These are phyloP conservation scores for Anticlea derivata DNA, from an alignment of 2,888 invertebrate genomes.

Conservation along the genomic window DNA sequence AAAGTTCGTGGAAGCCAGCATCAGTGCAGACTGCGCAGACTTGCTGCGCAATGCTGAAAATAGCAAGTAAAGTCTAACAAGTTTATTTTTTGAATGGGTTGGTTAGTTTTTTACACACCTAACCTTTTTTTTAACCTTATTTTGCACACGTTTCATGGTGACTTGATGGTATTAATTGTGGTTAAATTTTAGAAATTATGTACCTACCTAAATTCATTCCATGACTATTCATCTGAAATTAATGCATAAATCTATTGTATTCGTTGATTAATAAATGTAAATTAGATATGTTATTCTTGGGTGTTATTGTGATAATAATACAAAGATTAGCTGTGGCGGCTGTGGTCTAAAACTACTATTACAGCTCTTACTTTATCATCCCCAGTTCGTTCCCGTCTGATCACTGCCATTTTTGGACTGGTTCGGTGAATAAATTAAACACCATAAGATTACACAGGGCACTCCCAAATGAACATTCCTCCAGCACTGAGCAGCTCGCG, in stretches of 20 bases:
- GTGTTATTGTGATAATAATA: no score
- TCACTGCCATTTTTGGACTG: slow-evolving; percentile 46
- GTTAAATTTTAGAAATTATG: no score
- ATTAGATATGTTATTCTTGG: no score
- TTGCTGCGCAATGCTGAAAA: slow-evolving; percentile 31
- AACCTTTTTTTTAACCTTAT: no score
- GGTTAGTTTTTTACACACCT: slow-evolving; percentile 14
- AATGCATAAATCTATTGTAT: no score
- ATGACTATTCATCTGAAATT: no score
- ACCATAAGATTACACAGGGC: slow-evolving; percentile 39
- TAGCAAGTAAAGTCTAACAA: slow-evolving; percentile 18
- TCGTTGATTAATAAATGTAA: no score
- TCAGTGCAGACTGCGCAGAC: slow-evolving; percentile 38
- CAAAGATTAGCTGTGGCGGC: background rate
- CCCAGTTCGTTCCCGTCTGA: slow-evolving; percentile 37
- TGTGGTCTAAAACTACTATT: background rate
- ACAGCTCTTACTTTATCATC: slow-evolving; percentile 40
- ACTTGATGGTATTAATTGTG: no score
- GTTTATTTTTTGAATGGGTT: slow-evolving; percentile 4
- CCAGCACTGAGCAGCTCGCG: slow-evolving; percentile 61
- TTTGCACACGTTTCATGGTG: background rate
- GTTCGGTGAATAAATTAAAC: slow-evolving; percentile 24
- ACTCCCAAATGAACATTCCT: slow-evolving; percentile 55
- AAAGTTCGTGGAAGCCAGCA: slow-evolving; percentile 49
- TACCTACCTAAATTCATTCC: no score